Evolutionary conservation across 2,797 vertebrate species (phyloP).

Genomic region (Pelochelys cantorii): DNA sequence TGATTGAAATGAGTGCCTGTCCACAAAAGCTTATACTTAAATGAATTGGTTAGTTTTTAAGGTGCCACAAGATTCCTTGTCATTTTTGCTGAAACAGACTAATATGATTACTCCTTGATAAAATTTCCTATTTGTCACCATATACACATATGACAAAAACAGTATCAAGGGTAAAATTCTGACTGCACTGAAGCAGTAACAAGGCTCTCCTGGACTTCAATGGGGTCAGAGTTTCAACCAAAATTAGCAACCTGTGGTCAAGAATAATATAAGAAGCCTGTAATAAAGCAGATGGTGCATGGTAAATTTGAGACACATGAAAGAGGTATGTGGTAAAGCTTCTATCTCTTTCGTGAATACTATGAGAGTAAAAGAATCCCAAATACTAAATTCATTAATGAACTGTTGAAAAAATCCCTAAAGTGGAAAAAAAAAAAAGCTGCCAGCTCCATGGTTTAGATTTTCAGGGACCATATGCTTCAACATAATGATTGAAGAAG

Average conservation of each 20-base stretch:
- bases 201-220: neutral
- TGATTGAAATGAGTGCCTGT: too few relatives aligned
- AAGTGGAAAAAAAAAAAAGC: neutral
- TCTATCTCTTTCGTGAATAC: neutral
- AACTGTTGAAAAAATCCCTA: neutral
- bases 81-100: too few relatives aligned
- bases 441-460: fast-evolving
- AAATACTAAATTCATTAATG: neutral
- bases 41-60: too few relatives aligned
- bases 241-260: neutral
- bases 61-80: too few relatives aligned
- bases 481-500: neutral
- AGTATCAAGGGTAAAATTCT: neutral
- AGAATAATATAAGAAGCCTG: neutral
- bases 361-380: fast-evolving
- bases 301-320: fast-evolving
- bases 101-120: too few relatives aligned
- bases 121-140: neutral
- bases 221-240: neutral
- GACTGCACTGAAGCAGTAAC: neutral
- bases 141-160: neutral
- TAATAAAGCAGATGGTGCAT: neutral
- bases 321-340: neutral
- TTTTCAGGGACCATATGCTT: neutral
- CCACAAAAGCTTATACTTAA: too few relatives aligned